phyloP scores from a whole-genome alignment of 2,113 vertebrate genomes.

The Eolophus roseicapilla region DNA sequence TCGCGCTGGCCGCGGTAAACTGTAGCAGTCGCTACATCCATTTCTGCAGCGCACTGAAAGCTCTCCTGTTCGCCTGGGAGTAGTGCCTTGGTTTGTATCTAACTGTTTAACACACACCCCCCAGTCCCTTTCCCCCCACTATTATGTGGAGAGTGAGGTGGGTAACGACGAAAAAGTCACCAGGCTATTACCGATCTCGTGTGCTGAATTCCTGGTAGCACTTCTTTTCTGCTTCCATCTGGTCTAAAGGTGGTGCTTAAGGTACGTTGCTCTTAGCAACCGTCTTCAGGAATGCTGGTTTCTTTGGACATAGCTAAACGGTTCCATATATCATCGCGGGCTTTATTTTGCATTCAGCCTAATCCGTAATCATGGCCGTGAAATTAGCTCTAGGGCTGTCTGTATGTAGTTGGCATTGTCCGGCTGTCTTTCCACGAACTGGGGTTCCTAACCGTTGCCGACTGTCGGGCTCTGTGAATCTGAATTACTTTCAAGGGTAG shows the following conservation, averaged over 20 bases:
- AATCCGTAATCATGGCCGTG: neutral
- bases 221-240: conserved; percentile 50
- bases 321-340: neutral
- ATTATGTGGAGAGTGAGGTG: neutral
- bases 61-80: neutral
- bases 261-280: conserved; percentile 85
- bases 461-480: neutral
- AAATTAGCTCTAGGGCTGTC: neutral
- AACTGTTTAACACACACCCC: neutral
- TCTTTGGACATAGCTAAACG: conserved; percentile 61
- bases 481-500: neutral
- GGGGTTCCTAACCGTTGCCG: neutral
- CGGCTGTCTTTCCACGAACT: neutral
- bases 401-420: neutral
- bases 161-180: conserved; percentile 38
- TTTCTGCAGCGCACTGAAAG: neutral
- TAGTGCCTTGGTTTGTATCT: neutral
- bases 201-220: conserved; percentile 39
- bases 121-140: neutral
- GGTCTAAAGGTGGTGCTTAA: conserved; percentile 74
- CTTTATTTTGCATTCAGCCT: neutral
- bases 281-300: conserved; percentile 72
- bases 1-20: neutral
- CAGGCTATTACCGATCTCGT: conserved; percentile 4
- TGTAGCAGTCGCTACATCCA: neutral